Percentiles rank a stretch among this genome's conserved stretches.
phyloP scores from a whole-genome alignment of 2,888 invertebrate genomes.

The Chloroclysta siterata region DNA sequence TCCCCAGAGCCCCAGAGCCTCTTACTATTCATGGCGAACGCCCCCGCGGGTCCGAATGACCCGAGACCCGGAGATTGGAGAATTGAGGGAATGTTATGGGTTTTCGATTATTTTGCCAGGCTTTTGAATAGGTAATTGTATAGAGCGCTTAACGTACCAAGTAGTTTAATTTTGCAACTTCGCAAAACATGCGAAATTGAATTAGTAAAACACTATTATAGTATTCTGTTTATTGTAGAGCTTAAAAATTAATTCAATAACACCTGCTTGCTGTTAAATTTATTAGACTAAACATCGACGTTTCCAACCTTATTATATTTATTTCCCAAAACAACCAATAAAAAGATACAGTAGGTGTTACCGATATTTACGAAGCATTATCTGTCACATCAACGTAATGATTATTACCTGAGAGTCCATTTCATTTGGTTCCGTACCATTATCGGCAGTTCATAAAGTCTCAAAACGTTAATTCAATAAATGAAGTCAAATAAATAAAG shows the following conservation, averaged over 20 bases:
- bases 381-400: slow-evolving; percentile 72
- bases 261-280: background rate
- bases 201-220: background rate
- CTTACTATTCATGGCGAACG: slow-evolving; percentile 78
- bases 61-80: slow-evolving; percentile 53
- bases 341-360: slow-evolving; percentile 28
- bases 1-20: slow-evolving; percentile 61
- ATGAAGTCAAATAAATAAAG: slow-evolving; percentile 81
- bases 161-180: background rate
- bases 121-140: slow-evolving; percentile 49
- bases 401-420: slow-evolving; percentile 76
- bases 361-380: slow-evolving; percentile 65
- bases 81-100: slow-evolving; percentile 59
- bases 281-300: slow-evolving; percentile 1
- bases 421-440: slow-evolving; percentile 73
- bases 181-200: background rate
- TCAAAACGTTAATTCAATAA: slow-evolving; percentile 83
- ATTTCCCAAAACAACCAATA: slow-evolving; percentile 24
- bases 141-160: slow-evolving; percentile 6
- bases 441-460: slow-evolving; percentile 77
- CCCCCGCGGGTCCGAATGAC: slow-evolving; percentile 65
- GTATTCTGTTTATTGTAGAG: background rate
- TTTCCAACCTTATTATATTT: slow-evolving; percentile 18
- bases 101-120: slow-evolving; percentile 43
- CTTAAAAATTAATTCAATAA: background rate